Evolutionary conservation across 2,797 vertebrate species (phyloP).

Genomic region (Arremon brunneinucha): DNA sequence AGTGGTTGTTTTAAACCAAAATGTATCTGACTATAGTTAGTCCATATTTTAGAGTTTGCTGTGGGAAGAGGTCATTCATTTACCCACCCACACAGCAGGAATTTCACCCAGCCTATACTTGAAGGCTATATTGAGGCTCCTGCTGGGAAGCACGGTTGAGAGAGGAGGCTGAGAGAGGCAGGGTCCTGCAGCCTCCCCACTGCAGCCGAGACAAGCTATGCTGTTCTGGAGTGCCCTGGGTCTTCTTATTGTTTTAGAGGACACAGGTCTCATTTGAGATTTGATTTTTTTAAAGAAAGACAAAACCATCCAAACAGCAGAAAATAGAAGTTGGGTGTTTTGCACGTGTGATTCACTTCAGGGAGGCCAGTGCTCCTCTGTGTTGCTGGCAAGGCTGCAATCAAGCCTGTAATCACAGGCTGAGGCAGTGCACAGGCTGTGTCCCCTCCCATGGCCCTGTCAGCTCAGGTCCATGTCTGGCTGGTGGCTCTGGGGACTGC

Average conservation of each 20-base stretch:
- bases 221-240: accelerated
- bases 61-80: neutral
- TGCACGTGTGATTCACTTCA: neutral
- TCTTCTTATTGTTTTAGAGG: neutral
- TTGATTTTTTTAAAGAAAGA: neutral
- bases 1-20: neutral
- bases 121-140: neutral
- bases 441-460: accelerated
- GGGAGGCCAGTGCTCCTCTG: neutral
- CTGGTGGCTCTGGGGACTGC: neutral
- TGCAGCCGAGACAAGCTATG: accelerated
- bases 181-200: accelerated
- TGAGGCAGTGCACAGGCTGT: accelerated
- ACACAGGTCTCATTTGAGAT: neutral
- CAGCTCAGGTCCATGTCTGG: neutral
- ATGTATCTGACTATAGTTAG: neutral
- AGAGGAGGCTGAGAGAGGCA: neutral
- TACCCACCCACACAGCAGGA: neutral
- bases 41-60: neutral
- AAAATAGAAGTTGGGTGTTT: neutral
- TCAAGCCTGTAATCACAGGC: neutral
- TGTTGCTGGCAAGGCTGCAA: neutral
- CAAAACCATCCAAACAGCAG: neutral
- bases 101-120: neutral
- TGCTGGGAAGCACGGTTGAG: neutral